Percentiles rank a stretch among this genome's conserved stretches.
Evolutionary conservation across 2,888 invertebrate species (phyloP).

Genomic region (Rotaria sp.): DNA sequence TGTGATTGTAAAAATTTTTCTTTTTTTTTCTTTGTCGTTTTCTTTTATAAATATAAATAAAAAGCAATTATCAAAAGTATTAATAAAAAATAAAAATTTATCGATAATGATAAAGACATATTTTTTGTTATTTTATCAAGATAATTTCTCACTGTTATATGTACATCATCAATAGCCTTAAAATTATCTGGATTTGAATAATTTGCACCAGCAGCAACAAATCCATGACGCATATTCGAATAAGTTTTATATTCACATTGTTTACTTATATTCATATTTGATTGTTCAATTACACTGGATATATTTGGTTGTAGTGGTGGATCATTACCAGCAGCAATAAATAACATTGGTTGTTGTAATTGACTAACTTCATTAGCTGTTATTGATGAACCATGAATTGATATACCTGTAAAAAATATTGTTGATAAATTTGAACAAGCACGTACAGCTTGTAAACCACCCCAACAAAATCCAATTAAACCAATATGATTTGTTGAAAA

Average conservation of each 20-base stretch:
- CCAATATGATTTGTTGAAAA: not conserved
- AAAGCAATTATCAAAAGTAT: not conserved
- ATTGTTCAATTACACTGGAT: not conserved
- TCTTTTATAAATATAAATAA: not conserved
- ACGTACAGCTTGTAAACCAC: constrained; percentile 37
- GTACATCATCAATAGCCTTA: not conserved
- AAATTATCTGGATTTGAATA: not conserved
- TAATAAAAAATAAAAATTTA: not conserved
- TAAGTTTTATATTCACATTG: not conserved
- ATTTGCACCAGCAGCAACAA: constrained; percentile 36
- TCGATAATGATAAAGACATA: not conserved
- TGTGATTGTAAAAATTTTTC: not conserved
- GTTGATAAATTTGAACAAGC: constrained; percentile 35
- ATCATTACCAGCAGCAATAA: constrained; percentile 37
- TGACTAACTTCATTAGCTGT: not conserved
- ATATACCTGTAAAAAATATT: constrained; percentile 31
- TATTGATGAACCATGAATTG: constrained; percentile 38
- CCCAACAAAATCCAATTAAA: constrained; percentile 40
- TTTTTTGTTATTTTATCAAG: not conserved
- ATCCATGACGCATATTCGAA: constrained; percentile 33
- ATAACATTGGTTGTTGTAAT: constrained; percentile 38
- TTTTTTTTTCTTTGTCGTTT: too few species aligned
- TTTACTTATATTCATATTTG: not conserved
- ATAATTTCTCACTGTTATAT: not conserved
- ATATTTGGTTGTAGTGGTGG: not conserved